Base-by-base conservation (phyloP, 2,113 vertebrate species). In the Otis tarda region DNA sequence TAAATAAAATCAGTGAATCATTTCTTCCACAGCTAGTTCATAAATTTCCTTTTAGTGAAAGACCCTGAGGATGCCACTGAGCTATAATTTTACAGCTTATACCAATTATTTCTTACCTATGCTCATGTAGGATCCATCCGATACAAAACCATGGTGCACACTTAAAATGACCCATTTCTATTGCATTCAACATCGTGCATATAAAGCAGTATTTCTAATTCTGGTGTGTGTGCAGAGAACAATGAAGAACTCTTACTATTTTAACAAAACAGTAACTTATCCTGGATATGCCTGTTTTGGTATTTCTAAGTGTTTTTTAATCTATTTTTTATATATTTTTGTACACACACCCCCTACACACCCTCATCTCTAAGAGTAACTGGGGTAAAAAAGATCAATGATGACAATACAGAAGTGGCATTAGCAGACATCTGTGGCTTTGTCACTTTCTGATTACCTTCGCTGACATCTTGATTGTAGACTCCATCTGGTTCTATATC, bases 401-500 rank as follows among this genome's bases (percentile, higher is more conserved):
- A 67, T 37, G 30, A 35, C 33, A 90, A 80, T 22, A 64, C 16
- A 79, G 14, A 59, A 83, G 18, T 21, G 33, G 35, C 59, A 80
- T 71, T 59, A 87, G 14, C 49, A 89, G 89, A 74, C 56, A 85
- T 64, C 60, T 74, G 74, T 84, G 55, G 30, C 56, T 81, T 64
- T 69, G 74, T 18, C 76, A 63, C 6, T 61, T 63, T 64, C 27
- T 31, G 53, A 59, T 93, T 96, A 99, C 99, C 99, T 98, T 99
- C 99, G 31, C 99, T 99, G 88, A 99, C 98, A 87, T 99, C 99
- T 78, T 99, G 99, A 97, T 95, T 99, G 97, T 99, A 99, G 22
- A 98, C 95, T 35, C 98, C 96, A 69, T 99, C 99, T 2, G 98
- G 95, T 49, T 99, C 99, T 30, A 99, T 98, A 93, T 99, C 99